Evolutionary conservation across 2,888 invertebrate species (phyloP).

Genomic region (Hydrotaea diabolus): DNA sequence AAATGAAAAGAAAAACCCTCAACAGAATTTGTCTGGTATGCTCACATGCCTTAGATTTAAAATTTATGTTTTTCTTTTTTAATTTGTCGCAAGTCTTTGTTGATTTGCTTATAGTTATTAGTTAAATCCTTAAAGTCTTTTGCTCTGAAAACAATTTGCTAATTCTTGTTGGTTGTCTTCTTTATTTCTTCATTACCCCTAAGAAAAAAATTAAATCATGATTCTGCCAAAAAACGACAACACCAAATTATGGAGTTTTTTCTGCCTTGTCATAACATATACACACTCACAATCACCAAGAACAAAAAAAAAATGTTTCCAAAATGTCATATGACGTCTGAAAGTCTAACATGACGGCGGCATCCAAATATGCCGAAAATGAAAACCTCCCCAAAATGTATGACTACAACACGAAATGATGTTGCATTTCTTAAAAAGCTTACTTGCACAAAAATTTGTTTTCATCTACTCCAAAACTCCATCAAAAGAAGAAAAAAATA

Average conservation of each 20-base stretch:
- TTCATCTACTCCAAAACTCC: neutral
- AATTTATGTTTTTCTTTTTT: too few relatives aligned
- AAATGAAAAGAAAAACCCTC: neutral
- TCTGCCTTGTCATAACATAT: slow-evolving; percentile 59
- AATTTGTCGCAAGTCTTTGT: too few relatives aligned
- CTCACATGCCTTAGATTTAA: too few relatives aligned
- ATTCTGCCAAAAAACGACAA: slow-evolving; percentile 48
- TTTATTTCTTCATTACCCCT: neutral
- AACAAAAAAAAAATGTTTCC: slow-evolving; percentile 22
- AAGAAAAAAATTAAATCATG: slow-evolving; percentile 45
- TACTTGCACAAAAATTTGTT: slow-evolving; percentile 63
- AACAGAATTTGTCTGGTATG: too few relatives aligned
- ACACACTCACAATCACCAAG: neutral
- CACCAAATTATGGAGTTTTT: slow-evolving; percentile 34
- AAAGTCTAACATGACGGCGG: slow-evolving; percentile 49
- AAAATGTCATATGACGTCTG: slow-evolving; percentile 65
- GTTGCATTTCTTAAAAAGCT: slow-evolving; percentile 62
- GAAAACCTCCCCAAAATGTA: slow-evolving; percentile 16
- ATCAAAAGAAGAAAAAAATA: neutral
- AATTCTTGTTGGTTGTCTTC: neutral
- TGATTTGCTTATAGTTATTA: too few relatives aligned
- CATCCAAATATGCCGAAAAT: neutral
- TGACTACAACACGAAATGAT: slow-evolving; percentile 33
- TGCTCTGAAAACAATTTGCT: neutral
- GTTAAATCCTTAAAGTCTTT: neutral